Percentiles rank a stretch among this genome's conserved stretches.
phyloP scores from a whole-genome alignment of 2,113 vertebrate genomes.

The Rhinopomastus cyanomelas region DNA sequence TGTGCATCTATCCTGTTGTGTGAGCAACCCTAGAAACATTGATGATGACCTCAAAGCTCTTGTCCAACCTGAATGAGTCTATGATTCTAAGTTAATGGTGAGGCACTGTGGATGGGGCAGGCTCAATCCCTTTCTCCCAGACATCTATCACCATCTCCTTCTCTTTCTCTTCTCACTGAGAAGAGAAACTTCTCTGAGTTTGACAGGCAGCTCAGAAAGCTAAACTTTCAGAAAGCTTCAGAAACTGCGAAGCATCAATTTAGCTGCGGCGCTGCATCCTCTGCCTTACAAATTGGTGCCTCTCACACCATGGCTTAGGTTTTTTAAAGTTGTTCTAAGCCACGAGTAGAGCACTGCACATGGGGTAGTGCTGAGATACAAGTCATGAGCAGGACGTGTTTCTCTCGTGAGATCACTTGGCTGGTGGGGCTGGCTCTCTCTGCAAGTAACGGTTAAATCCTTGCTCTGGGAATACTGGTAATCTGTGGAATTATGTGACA shows the following conservation, averaged over 20 bases:
- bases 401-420: not conserved
- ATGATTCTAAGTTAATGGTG: rapidly evolving
- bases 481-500: not conserved
- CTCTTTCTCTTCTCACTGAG: not conserved
- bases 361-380: not conserved
- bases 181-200: not conserved
- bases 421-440: not conserved
- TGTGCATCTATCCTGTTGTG: not conserved
- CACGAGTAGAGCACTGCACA: not conserved
- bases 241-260: not conserved
- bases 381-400: not conserved
- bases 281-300: not conserved
- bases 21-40: not conserved
- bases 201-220: not conserved
- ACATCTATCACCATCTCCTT: not conserved
- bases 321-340: not conserved
- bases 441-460: not conserved
- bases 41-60: too few relatives aligned
- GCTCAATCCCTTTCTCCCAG: not conserved
- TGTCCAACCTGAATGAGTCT: too few relatives aligned
- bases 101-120: not conserved
- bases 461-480: not conserved
- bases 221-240: not conserved
- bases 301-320: not conserved
- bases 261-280: not conserved